Base-by-base conservation (phyloP, 2,113 vertebrate genomes). In the Lota lota region DNA sequence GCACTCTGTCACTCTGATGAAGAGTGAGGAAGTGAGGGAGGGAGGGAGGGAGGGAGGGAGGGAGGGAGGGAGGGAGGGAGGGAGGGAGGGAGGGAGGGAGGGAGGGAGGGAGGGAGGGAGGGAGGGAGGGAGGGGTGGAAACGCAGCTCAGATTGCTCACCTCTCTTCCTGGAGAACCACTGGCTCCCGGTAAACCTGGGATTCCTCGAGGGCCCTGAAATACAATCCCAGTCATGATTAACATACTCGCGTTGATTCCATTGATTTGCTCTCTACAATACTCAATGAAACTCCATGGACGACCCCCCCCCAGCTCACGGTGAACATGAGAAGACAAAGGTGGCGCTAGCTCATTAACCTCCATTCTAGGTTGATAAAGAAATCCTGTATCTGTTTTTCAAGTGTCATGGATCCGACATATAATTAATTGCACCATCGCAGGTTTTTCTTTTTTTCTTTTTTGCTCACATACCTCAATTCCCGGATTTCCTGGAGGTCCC, bases 201-300 rank as follows among this genome's bases (percentile, higher is more conserved):
- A 89, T 84, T 87, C 97, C 97, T 51, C 88, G 93, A 70, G 89
- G 90, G 65, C 96, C 97, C 97, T 99, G 66, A 74, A 76, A 81
- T 79, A 75, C 51, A 8, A 63, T 40, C 36, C 6, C 36, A 40
- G 36, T 40, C 36, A 40, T 11, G 36, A 40, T 40, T 7, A 40
- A 11, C 1, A 40, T 40, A 11, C 36, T 40, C 36, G 6, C 36
- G 11, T 40, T 11, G 36, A 40, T 40, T 11, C 36, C 36, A 40
- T 40, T 40, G 36, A 40, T 40, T 40, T 7, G 36, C 11, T 40
- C 8, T 40, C 36, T 11, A 10, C 36, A 40, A 10, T 40, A 40
- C 36, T 40, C 36, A 40, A 40, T 10, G 36, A 40, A 7, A 11
- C 36, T 5, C 6, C 36, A 4, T 10, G 36, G 36, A 40, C 36